Evolutionary conservation across 2,113 vertebrate species (phyloP).

Genomic region (Pogonocichla stellata): DNA sequence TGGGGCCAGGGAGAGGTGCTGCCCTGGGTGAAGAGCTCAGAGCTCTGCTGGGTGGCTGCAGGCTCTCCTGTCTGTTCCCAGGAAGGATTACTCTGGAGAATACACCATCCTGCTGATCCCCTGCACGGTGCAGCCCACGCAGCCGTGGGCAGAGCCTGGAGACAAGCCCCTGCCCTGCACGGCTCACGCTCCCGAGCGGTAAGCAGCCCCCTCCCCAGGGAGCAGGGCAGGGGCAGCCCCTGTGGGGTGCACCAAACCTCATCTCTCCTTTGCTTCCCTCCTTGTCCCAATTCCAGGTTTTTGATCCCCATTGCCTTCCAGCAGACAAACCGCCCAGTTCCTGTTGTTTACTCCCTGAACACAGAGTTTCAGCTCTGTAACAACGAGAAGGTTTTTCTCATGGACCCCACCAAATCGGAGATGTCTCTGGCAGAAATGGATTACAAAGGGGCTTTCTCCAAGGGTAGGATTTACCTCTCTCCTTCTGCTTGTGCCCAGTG

Average conservation of each 20-base stretch:
- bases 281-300: slow-evolving; percentile 75
- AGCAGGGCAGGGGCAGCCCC: accelerated
- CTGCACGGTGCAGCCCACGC: slow-evolving; percentile 95
- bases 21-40: not conserved
- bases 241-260: not conserved
- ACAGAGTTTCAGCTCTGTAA: slow-evolving; percentile 98
- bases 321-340: slow-evolving; percentile 96
- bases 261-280: not conserved
- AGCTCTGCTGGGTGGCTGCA: not conserved
- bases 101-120: slow-evolving; percentile 82
- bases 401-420: slow-evolving; percentile 87
- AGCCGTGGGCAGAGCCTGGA: slow-evolving; percentile 91
- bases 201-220: not conserved
- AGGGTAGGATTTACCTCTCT: slow-evolving; percentile 75
- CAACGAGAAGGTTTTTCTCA: slow-evolving; percentile 94
- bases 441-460: slow-evolving; percentile 97
- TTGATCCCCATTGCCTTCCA: slow-evolving; percentile 97
- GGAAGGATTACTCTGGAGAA: slow-evolving; percentile 6
- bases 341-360: slow-evolving; percentile 94
- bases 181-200: slow-evolving; percentile 94
- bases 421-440: slow-evolving; percentile 97
- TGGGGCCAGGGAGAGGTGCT: not conserved
- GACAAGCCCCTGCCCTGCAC: slow-evolving; percentile 94
- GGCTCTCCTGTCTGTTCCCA: not conserved
- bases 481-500: not conserved